Percentiles rank a stretch among this genome's conserved stretches.
phyloP scores from a whole-genome alignment of 2,797 vertebrate species.

The Tapera naevia region DNA sequence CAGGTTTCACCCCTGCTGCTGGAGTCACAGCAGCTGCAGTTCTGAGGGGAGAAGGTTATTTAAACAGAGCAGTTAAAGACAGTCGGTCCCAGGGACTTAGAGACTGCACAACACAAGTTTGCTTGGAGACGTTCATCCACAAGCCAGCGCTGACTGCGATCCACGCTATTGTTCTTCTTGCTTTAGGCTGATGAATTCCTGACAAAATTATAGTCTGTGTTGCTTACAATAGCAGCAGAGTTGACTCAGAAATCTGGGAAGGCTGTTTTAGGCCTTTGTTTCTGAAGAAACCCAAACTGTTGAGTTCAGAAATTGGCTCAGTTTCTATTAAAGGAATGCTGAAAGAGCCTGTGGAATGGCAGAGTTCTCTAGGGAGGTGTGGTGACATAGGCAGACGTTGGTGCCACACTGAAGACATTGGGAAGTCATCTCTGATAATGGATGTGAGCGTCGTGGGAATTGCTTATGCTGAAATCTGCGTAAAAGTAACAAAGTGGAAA shows the following conservation, averaged over 20 bases:
- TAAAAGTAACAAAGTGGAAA: background rate
- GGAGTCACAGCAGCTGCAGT: background rate
- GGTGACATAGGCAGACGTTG: background rate
- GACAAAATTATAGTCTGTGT: background rate
- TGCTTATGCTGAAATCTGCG: background rate
- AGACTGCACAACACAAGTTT: background rate
- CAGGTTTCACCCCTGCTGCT: background rate
- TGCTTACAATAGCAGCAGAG: background rate
- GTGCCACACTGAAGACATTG: background rate
- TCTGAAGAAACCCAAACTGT: background rate
- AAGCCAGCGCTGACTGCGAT: background rate
- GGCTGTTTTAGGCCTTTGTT: constrained; percentile 1
- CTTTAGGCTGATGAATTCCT: background rate
- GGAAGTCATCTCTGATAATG: background rate
- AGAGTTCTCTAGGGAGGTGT: background rate
- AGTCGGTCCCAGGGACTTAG: background rate
- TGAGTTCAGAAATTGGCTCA: background rate
- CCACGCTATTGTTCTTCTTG: background rate
- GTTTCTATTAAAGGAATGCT: background rate
- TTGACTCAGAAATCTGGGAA: background rate
- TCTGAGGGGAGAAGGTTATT: background rate
- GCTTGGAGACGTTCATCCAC: background rate
- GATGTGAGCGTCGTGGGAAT: background rate
- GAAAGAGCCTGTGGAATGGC: background rate
- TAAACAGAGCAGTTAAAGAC: background rate